Evolutionary conservation across 2,113 vertebrate species (phyloP).

Genomic region (Promerops cafer): DNA sequence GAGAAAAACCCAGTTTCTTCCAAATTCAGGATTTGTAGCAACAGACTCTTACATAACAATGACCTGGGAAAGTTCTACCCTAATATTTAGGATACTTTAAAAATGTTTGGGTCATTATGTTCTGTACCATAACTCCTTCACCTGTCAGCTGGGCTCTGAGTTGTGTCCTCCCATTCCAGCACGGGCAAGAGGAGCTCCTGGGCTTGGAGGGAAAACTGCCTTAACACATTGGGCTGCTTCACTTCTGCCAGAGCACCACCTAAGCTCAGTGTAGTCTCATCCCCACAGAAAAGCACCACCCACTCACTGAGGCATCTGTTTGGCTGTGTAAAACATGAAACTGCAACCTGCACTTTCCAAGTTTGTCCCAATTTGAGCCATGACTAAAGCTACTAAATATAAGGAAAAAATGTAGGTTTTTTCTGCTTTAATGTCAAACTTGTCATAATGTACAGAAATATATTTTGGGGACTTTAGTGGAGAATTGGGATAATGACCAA

Average conservation of each 20-base stretch:
- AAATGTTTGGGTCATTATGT: neutral
- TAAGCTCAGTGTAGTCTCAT: accelerated
- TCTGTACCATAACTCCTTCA: neutral
- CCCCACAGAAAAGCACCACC: neutral
- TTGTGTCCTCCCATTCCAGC: neutral
- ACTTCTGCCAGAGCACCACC: neutral
- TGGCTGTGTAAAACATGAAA: accelerated
- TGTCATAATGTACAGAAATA: neutral
- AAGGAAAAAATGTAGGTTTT: neutral
- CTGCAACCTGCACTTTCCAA: neutral
- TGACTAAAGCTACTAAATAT: neutral
- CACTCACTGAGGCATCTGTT: neutral
- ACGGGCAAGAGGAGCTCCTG: neutral
- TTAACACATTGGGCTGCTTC: neutral
- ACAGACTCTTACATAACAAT: neutral
- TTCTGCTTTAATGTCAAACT: neutral
- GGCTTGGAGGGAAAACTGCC: neutral
- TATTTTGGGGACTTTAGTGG: neutral
- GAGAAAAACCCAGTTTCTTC: neutral
- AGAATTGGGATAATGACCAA: neutral
- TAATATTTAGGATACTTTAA: neutral
- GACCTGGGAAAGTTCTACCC: neutral
- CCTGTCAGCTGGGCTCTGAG: neutral
- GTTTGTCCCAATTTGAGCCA: neutral
- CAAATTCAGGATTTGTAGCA: neutral